Base-by-base conservation (phyloP, 1,140 invertebrate species). In the Thaumatotibia leucotreta region DNA sequence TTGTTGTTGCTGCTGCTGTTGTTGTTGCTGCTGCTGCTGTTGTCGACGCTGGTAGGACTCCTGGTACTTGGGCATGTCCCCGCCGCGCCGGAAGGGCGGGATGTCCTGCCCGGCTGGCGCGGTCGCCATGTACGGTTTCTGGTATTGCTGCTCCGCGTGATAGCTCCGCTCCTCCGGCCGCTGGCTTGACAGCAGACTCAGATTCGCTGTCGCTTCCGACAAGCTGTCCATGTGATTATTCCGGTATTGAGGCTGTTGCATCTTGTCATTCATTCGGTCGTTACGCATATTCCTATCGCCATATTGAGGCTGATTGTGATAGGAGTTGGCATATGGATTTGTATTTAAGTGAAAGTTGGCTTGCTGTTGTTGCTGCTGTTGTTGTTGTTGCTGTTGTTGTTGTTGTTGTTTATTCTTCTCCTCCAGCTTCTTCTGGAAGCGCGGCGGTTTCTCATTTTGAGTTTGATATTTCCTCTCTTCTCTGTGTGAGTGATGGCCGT, bases 351-450 rank as follows among this genome's bases (percentile, higher is more conserved):
- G 80, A 35, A 79, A 64, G 73, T 77, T 83, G 61, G 65, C 39
- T 2, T 75, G 70, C 50, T 77, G 77, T n/a, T n/a, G n/a, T n/a
- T n/a, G n/a, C n/a, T n/a, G n/a, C n/a, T n/a, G n/a, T n/a, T n/a
- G n/a, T n/a, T n/a, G n/a, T n/a, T n/a, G n/a, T 52, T 77, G 77
- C 1, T 76, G 71, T 27, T 75, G 76, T 61, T 82, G 82, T 29
- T 84, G 82, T 10, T 91, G 85, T 39, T 84, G 84, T 71, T 91
- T 92, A 64, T 91, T 88, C 65, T 86, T 89, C 52, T 91, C 87
- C 61, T 92, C 90, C 54, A 91, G 77, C 70, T 92, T 92, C 35
- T 77, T 83, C 68, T 92, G 91, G 78, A 92, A 92, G 62, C 91
- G 73, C 35, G 88, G 92, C 61, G 89, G 91, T 77, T 91, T 91